Evolutionary conservation across 2,888 invertebrate species (phyloP).

Genomic region (Linnaemya vulpina): DNA sequence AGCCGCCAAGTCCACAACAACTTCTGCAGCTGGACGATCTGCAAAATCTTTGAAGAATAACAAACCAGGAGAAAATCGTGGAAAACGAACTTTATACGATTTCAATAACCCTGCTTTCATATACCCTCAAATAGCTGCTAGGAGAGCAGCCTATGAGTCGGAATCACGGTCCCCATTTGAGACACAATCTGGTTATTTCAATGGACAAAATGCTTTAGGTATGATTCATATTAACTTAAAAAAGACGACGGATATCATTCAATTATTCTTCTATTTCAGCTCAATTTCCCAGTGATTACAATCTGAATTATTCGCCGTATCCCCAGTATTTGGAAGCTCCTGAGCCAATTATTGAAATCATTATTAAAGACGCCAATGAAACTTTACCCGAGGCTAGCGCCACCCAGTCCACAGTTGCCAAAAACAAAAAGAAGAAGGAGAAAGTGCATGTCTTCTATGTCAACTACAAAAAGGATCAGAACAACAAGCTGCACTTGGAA

Average conservation of each 20-base stretch:
- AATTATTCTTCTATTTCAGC: conserved; percentile 70
- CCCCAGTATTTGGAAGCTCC: conserved; percentile 89
- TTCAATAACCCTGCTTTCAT: conserved; percentile 79
- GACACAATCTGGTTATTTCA: conserved; percentile 78
- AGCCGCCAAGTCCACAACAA: conserved; percentile 61
- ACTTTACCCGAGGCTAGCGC: conserved; percentile 87
- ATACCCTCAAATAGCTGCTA: conserved; percentile 77
- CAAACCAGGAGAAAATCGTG: conserved; percentile 77
- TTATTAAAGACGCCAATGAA: conserved; percentile 94
- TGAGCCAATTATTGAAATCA: conserved; percentile 95
- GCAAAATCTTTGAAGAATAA: conserved; percentile 73
- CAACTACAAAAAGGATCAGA: conserved; percentile 93
- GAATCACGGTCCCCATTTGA: conserved; percentile 75
- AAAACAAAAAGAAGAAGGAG: conserved; percentile 87
- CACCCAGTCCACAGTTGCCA: conserved; percentile 83
- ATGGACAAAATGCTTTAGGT: conserved; percentile 80
- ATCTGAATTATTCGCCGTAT: conserved; percentile 79
- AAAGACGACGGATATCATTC: neutral
- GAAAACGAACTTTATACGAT: conserved; percentile 81
- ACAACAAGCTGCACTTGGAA: conserved; percentile 90
- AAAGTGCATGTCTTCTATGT: conserved; percentile 96
- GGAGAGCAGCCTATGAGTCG: conserved; percentile 78
- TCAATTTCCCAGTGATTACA: conserved; percentile 76
- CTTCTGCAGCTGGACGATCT: conserved; percentile 64
- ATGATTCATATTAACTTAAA: conserved; percentile 20